Conservation (phyloP, 2,888 invertebrate species). For the Lasioglossum zephyrum region DNA sequence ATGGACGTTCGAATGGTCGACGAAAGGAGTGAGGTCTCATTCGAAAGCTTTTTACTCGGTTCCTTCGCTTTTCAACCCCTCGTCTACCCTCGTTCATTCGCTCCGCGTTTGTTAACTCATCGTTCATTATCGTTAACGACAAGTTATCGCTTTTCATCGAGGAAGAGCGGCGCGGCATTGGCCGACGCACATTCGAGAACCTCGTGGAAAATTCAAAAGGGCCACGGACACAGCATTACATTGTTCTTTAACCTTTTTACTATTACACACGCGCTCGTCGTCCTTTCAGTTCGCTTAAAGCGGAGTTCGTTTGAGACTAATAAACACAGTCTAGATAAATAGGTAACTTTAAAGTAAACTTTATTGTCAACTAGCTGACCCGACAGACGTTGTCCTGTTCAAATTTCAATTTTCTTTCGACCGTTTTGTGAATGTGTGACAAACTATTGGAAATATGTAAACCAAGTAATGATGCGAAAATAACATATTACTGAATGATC, state of each 20-base stretch:
- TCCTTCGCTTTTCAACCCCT: conserved; percentile 42
- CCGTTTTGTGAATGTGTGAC: too few species aligned
- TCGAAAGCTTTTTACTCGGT: conserved; percentile 33
- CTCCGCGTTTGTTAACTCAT: conserved; percentile 56
- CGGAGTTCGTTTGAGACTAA: too few species aligned
- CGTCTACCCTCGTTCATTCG: conserved; percentile 40
- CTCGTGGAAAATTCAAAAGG: conserved; percentile 28
- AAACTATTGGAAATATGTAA: too few species aligned
- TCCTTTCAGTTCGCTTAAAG: neutral
- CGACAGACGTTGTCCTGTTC: too few species aligned
- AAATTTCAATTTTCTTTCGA: too few species aligned
- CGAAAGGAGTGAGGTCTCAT: conserved; percentile 18
- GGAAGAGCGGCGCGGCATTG: conserved; percentile 59
- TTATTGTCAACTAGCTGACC: too few species aligned
- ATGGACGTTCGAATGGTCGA: conserved; percentile 35
- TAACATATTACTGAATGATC: too few species aligned
- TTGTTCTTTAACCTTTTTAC: conserved; percentile 15
- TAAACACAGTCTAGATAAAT: too few species aligned
- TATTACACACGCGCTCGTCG: neutral
- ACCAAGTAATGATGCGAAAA: too few species aligned
- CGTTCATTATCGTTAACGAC: conserved; percentile 70
- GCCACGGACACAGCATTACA: neutral
- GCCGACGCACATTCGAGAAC: conserved; percentile 61
- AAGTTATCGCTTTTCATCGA: conserved; percentile 60
- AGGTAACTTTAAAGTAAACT: too few species aligned